Evolutionary conservation across 2,113 vertebrate genomes (phyloP).

Genomic region (Neotragus pygmaeus): DNA sequence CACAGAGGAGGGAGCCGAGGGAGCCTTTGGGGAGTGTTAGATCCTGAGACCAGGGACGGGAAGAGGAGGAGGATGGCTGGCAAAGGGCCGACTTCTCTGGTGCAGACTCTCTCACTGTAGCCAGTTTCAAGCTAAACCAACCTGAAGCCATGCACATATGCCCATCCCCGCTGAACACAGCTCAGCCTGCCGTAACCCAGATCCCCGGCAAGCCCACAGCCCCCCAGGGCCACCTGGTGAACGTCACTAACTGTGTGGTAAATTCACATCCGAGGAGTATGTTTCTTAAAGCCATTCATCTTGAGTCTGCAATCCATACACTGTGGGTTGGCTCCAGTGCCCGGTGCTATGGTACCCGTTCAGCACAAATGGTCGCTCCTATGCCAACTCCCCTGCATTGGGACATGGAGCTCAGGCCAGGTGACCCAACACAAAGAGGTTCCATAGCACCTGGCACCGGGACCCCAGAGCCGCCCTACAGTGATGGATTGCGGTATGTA

Average conservation of each 20-base stretch:
- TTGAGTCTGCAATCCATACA: neutral
- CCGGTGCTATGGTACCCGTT: neutral
- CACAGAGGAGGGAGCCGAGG: neutral
- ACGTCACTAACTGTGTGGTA: neutral
- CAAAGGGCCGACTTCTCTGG: neutral
- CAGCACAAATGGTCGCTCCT: neutral
- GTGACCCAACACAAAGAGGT: neutral
- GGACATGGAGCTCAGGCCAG: neutral
- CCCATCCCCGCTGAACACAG: neutral
- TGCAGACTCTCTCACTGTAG: neutral
- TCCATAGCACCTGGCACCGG: neutral
- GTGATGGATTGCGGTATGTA: neutral
- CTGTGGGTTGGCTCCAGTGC: no score
- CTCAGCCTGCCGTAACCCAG: neutral
- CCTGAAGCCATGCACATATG: rapidly evolving
- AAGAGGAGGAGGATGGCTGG: no score
- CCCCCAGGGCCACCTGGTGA: neutral
- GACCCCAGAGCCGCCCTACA: neutral
- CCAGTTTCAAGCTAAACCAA: neutral
- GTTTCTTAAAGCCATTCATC: neutral
- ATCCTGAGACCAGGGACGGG: neutral
- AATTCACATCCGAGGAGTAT: neutral
- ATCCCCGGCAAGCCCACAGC: neutral
- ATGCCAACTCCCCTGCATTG: neutral
- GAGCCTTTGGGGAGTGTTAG: rapidly evolving